Conservation (phyloP, 2,797 vertebrate genomes). For the Lutjanus campechanus region DNA sequence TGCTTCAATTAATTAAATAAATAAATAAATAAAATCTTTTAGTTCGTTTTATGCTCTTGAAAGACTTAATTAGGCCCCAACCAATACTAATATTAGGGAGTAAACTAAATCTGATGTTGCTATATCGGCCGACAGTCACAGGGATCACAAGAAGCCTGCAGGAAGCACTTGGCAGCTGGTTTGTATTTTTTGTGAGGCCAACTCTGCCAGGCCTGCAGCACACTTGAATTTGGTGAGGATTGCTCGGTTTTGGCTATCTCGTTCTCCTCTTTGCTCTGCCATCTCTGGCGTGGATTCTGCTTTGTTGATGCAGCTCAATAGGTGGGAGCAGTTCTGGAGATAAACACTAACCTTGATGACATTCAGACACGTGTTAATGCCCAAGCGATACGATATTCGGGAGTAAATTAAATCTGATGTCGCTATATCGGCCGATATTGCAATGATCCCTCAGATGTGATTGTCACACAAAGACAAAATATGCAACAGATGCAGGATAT, state of each 20-base stretch:
- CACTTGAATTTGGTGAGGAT: slow-evolving; percentile 99
- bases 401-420: too few relatives aligned
- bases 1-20: neutral
- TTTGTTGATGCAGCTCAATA: slow-evolving; percentile 99
- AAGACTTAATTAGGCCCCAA: neutral
- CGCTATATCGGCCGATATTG: too few relatives aligned
- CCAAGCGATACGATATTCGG: too few relatives aligned
- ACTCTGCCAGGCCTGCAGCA: slow-evolving; percentile 96
- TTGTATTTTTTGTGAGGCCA: slow-evolving; percentile 98
- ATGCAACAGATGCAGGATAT: too few relatives aligned
- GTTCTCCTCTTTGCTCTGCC: slow-evolving; percentile 98
- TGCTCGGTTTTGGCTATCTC: slow-evolving; percentile 97
- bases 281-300: slow-evolving; percentile 99
- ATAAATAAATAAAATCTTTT: neutral
- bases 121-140: slow-evolving; percentile 89
- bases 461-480: too few relatives aligned
- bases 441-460: too few relatives aligned
- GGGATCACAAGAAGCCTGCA: slow-evolving; percentile 98
- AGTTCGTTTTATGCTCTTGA: slow-evolving; percentile 4
- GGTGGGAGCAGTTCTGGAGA: slow-evolving; percentile 99
- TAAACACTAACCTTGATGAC: slow-evolving; percentile 94
- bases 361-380: too few relatives aligned
- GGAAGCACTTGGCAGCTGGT: slow-evolving; percentile 97
- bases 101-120: too few relatives aligned
- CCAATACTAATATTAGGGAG: too few relatives aligned